Base-by-base conservation (phyloP, 2,113 vertebrate genomes). In the Perca fluviatilis region DNA sequence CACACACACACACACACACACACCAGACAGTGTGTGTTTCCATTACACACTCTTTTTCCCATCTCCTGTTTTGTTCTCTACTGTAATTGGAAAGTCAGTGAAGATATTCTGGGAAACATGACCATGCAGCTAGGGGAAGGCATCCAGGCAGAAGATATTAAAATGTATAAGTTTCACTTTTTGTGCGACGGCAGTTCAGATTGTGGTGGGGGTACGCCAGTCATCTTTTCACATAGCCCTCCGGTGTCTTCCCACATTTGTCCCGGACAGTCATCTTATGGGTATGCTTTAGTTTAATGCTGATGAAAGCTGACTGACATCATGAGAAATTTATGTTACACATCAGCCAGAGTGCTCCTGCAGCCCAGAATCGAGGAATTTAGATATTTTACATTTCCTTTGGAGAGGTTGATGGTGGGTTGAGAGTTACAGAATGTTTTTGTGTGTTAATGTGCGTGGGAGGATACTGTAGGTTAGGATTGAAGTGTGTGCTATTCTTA, bases 301-400 rank as follows among this genome's bases (percentile, higher is more conserved):
- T 93, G 90, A 94, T 95, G 85, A 87, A 89, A 91, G 86, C 85
- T 84, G 93, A 93, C 93, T 91, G 88, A 93, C 92, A 94, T 94
- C 92, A 94, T 92, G 93, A 93, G 87, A 94, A 93, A 92, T 94
- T 91, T 92, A 93, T 89, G 90, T 92, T 93, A 89, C 85, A 86
- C 79, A 83, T 93, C 79, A 90, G 79, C 72, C 53, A 43, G 70
- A 88, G 82, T 91, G 78, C 84, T 90, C 62, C 75, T 64, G 54
- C 50, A 68, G 77, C 78, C 51, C 81, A 56, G 33, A 49, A 68
- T 71, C 57, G 73, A 80, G 79, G 74, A 50, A 80, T 86, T 77
- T 80, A 78, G 86, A 87, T 84, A 60, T 80, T 82, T 92, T 76
- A 80, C 56, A 40, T 80, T 54, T 79, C 69, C 61, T 80, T 77